Conservation (phyloP, 1,140 invertebrate genomes). For the Tetraneura akinire region DNA sequence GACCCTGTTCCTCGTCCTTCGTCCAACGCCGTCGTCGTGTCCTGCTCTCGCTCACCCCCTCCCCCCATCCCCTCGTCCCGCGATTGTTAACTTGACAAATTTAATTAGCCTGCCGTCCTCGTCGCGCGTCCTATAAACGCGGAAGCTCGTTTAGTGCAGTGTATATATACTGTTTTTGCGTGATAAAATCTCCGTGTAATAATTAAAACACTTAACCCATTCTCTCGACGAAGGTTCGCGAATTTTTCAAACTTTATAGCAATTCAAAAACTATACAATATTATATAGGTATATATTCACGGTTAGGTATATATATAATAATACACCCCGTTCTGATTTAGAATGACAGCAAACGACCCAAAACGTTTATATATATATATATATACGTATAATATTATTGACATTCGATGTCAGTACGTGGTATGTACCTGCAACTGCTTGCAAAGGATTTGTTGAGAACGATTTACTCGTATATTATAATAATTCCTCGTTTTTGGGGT, state of each 20-base stretch:
- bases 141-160: constrained; percentile 34
- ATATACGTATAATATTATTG: neutral
- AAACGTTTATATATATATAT: neutral
- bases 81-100: constrained; percentile 51
- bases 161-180: constrained; percentile 19
- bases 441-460: too few relatives aligned
- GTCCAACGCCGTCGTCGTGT: too few relatives aligned
- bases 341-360: too few relatives aligned
- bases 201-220: constrained; percentile 51
- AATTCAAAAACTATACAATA: neutral
- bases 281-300: too few relatives aligned
- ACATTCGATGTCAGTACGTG: too few relatives aligned
- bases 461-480: too few relatives aligned
- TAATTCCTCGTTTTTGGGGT: too few relatives aligned
- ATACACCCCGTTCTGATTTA: too few relatives aligned
- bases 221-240: neutral
- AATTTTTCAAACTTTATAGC: constrained; percentile 24
- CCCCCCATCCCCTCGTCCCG: neutral
- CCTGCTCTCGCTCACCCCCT: neutral
- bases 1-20: neutral
- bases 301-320: too few relatives aligned
- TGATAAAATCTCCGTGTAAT: constrained; percentile 15
- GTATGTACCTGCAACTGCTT: too few relatives aligned
- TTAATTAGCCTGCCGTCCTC: constrained; percentile 45
- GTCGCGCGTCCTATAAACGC: neutral